Base-by-base conservation (phyloP, 2,888 invertebrate species). In the Netelia inedita region DNA sequence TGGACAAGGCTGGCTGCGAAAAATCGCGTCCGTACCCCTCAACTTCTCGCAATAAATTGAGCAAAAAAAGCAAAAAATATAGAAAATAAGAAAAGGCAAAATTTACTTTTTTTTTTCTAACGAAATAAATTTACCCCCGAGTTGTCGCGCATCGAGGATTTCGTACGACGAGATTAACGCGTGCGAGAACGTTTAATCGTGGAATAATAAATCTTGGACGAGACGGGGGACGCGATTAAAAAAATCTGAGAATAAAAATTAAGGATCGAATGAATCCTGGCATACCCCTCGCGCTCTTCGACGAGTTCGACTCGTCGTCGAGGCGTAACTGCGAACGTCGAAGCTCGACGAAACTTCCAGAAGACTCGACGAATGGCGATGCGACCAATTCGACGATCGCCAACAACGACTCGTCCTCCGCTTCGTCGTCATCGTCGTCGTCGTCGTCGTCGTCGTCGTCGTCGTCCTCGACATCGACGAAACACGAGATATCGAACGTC, bases 1-100 rank as follows among this genome's bases (percentile, higher is more conserved):
- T 88, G 75, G 61, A 85, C 79, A 75, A 61, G 85, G 85, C 85
- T 72, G 85, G 85, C 75, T 84, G 82, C 69, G 85, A 59, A 69
- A 83, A 73, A 73, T 66, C 66, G 2, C 43, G 46, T 46, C 59
- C 14, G 14, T 74, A 46, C 23, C 16, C 35, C 66, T 59, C 55
- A n/a, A 23, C 9, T 35, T 57, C 66, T 19, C 66, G 14, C 11
- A 53, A 53, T n/a, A 53, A 68, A 50, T n/a, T 6, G 5, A 28
- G 21, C 10, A 19, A 50, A 66, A 68, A 16, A 46, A 19, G 16
- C 11, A 72, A 72, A 14, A 63, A 16, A 74, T 10, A n/a, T 35
- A 53, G 14, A n/a, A 11, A 11, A 21, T 1, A 50, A 46, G 2
- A 46, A 46, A 46, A 1, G 23, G 23, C n/a, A n/a, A n/a, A 23